Percentiles rank a stretch among this genome's conserved stretches.
phyloP scores from a whole-genome alignment of 2,113 vertebrate genomes.

The Nothocercus nigrocapillus region DNA sequence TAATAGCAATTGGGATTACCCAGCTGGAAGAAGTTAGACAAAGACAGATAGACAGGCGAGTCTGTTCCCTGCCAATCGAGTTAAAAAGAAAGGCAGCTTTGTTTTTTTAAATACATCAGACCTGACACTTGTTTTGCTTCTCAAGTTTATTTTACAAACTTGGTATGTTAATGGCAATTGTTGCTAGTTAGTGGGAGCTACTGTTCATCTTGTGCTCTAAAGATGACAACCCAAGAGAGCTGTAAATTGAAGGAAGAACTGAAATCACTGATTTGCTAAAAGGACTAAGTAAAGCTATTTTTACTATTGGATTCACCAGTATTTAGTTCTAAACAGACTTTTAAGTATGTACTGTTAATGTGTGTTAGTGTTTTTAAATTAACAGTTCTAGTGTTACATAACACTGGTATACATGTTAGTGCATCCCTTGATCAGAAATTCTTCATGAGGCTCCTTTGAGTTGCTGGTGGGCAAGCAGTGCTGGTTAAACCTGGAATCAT shows the following conservation, averaged over 20 bases:
- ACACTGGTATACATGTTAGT: not conserved
- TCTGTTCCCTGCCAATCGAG: conserved; percentile 71
- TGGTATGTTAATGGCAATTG: not conserved
- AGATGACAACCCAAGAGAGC: not conserved
- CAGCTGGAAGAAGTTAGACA: conserved; percentile 74
- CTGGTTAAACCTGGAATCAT: not conserved
- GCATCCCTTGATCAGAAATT: not conserved
- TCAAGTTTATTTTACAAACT: conserved; percentile 53
- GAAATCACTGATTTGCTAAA: not conserved
- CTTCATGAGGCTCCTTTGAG: not conserved
- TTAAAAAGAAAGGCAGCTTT: conserved; percentile 57
- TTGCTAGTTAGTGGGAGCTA: not conserved
- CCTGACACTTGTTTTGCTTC: conserved; percentile 40
- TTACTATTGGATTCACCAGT: not conserved
- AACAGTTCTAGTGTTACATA: not conserved
- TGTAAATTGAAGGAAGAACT: not conserved
- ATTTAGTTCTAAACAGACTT: not conserved
- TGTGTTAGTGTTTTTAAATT: not conserved
- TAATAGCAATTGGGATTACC: conserved; percentile 72
- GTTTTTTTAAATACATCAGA: conserved; percentile 65
- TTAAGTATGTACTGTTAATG: not conserved
- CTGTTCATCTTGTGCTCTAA: not conserved
- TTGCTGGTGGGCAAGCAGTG: not conserved
- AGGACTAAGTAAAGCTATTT: not conserved
- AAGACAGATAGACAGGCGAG: conserved; percentile 64